Evolutionary conservation across 2,113 vertebrate genomes (phyloP).

Genomic region (Ictidomys tridecemlineatus): DNA sequence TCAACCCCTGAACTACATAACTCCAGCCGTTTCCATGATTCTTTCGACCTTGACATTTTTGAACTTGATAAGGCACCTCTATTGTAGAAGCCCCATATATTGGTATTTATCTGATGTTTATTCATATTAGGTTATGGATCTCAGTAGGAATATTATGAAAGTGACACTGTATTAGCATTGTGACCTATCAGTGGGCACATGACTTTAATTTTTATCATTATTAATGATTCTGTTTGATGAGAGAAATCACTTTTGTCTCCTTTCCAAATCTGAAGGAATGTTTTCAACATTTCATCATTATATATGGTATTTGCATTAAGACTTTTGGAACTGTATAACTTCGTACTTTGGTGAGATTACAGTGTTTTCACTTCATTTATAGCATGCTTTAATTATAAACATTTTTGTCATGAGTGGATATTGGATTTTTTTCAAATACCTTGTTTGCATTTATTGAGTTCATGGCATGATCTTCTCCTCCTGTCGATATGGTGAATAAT

Average conservation of each 20-base stretch:
- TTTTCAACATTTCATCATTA: neutral
- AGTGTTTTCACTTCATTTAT: neutral
- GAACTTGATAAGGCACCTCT: neutral
- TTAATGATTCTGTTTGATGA: neutral
- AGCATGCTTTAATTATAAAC: neutral
- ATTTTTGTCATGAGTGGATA: neutral
- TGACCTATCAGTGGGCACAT: neutral
- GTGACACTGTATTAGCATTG: neutral
- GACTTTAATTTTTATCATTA: neutral
- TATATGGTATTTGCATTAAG: neutral
- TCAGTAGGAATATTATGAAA: neutral
- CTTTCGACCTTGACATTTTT: neutral
- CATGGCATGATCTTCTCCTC: neutral
- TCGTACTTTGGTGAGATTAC: neutral
- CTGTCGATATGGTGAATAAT: neutral
- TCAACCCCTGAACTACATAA: no score
- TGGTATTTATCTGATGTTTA: neutral
- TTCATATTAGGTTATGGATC: neutral
- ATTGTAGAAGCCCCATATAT: neutral
- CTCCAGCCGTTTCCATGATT: no score
- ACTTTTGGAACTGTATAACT: neutral
- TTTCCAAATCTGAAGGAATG: neutral
- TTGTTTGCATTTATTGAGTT: neutral
- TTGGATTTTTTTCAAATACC: neutral
- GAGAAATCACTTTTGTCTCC: neutral